These are phyloP conservation scores for Orthosia gracilis DNA, from an alignment of 2,888 invertebrate species.

Conservation along the genomic window DNA sequence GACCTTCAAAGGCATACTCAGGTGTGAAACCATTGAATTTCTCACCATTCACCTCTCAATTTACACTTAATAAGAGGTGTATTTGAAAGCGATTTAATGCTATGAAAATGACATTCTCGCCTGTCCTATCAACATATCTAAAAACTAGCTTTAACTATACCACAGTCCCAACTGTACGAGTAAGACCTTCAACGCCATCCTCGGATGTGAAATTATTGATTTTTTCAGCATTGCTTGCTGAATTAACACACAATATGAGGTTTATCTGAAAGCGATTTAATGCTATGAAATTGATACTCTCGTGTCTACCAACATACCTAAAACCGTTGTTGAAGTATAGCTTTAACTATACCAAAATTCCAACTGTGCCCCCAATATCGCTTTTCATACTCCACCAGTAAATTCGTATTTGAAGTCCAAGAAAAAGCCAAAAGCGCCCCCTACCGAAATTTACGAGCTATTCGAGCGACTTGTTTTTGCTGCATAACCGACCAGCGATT, in stretches of 20 bases:
- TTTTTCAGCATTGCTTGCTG: background rate
- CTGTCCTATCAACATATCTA: too few species aligned
- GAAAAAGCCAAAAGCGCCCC: slow-evolving; percentile 78
- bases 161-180: slow-evolving; percentile 39
- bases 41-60: background rate
- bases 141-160: slow-evolving; percentile 28
- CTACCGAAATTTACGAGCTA: slow-evolving; percentile 82
- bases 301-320: too few species aligned
- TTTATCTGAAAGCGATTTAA: background rate
- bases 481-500: slow-evolving; percentile 77
- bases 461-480: slow-evolving; percentile 83
- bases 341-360: slow-evolving; percentile 40
- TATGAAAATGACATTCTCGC: too few species aligned
- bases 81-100: background rate
- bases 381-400: slow-evolving; percentile 70
- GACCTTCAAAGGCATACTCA: background rate
- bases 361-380: slow-evolving; percentile 56
- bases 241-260: accelerated
- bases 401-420: slow-evolving; percentile 83
- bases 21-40: background rate
- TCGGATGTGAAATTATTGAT: background rate
- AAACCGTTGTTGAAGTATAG: background rate
- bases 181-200: background rate
- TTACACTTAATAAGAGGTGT: too few species aligned
- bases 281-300: too few species aligned